These are phyloP conservation scores for Meleagris gallopavo DNA, from an alignment of 2,113 vertebrate species.

Conservation along the genomic window DNA sequence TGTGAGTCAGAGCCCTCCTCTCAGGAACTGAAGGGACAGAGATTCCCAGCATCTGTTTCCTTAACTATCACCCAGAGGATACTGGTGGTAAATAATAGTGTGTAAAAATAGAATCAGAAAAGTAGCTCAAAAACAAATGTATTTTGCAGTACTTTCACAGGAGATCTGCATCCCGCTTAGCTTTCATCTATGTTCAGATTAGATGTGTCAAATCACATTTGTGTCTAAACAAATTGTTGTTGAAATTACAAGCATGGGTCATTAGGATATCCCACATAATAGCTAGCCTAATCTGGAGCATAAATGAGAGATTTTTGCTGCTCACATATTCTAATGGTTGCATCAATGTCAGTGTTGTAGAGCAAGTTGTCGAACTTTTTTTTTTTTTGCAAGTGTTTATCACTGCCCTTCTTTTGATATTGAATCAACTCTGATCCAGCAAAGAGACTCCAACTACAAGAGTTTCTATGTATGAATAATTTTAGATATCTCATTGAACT, in stretches of 20 bases:
- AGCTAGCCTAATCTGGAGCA: neutral
- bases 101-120: conserved; percentile 90
- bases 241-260: conserved; percentile 20
- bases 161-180: neutral
- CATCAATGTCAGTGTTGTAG: neutral
- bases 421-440: neutral
- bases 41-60: conserved; percentile 98
- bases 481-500: neutral
- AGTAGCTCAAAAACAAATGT: conserved; percentile 74
- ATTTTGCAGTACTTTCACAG: conserved; percentile 24
- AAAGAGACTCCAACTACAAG: neutral
- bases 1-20: conserved; percentile 86
- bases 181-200: conserved; percentile 47
- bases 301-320: neutral
- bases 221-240: conserved; percentile 11
- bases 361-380: neutral
- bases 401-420: neutral
- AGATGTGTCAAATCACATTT: conserved; percentile 13
- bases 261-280: conserved; percentile 6
- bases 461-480: neutral
- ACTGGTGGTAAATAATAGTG: conserved; percentile 88
- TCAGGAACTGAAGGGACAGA: conserved; percentile 90
- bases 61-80: conserved; percentile 92
- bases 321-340: neutral
- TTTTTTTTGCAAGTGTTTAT: neutral